Base-by-base conservation (phyloP, 1,140 invertebrate species). In the Philopotamus ludificatus region DNA sequence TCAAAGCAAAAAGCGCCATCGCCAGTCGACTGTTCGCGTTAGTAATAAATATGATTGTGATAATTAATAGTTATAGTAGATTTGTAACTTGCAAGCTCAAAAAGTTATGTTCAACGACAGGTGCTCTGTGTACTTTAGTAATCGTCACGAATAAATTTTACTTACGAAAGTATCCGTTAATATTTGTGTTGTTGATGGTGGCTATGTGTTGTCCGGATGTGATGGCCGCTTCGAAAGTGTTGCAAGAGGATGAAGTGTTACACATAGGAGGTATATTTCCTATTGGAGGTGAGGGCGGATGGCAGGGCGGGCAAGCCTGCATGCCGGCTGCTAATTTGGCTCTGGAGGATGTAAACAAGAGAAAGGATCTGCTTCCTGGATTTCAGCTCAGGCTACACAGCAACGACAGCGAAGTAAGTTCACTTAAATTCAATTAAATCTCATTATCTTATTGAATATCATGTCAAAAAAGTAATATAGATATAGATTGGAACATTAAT, bases 231-330 rank as follows among this genome's bases (percentile, higher is more conserved):
- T 75, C 76, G 49, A 73, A 73, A 8, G 71, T 73, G 42, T 18
- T 47, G 9, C 79, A 81, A 70, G 83, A 86, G 70, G 81, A 84
- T 70, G 88, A 90, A 79, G 87, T 91, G 65, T 81, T 99, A 64
- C 94, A 98, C 77, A 97, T 99, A 76, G 97, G 95, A 49, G 97
- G 94, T 18, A 97, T 99, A 71, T 99, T 99, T 81, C 97, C 97
- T 2, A 98, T 98, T 77, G 88, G 84, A 57, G 94, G 94, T 9
- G 89, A 94, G 74, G 95, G 95, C 55, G 95, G 95, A 58, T 97
- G 97, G 95, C 89, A 95, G 76, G 93, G 95, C 59, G 93, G 94
- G 10, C 92, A 94, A 84, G 93, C 93, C 1, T 96, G 94, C 75
- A 91, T 93, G 85, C 95, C 95, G 44, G 96, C 97, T 16, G 96